These are phyloP conservation scores for Diploptera punctata DNA, from an alignment of 2,888 invertebrate species.

Conservation along the genomic window DNA sequence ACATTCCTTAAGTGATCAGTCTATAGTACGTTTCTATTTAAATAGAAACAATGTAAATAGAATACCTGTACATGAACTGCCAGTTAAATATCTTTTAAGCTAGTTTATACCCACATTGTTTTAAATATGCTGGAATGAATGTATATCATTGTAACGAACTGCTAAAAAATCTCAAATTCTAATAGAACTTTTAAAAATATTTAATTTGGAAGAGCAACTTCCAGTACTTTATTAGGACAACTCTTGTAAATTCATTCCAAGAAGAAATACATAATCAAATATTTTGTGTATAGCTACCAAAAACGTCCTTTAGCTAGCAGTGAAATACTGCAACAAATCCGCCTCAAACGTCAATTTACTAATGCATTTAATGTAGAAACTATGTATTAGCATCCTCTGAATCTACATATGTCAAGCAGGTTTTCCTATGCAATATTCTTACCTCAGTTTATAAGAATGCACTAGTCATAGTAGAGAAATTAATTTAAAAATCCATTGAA, in stretches of 20 bases:
- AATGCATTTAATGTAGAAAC: constrained; percentile 1
- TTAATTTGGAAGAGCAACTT: neutral
- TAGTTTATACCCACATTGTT: no score
- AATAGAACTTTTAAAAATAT: neutral
- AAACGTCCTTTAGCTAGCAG: constrained; percentile 18
- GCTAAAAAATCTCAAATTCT: neutral
- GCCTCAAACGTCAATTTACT: constrained; percentile 16
- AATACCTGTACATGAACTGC: neutral
- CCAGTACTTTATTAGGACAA: neutral
- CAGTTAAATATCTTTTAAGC: neutral
- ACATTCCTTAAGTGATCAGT: neutral
- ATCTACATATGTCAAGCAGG: no score
- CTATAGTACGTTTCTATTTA: no score
- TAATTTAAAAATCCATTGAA: no score
- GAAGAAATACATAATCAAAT: constrained; percentile 16
- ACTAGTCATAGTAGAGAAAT: no score
- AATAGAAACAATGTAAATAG: neutral
- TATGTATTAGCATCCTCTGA: neutral
- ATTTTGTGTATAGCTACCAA: constrained; percentile 9
- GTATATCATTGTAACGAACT: neutral
- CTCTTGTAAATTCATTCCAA: neutral
- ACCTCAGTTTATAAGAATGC: no score
- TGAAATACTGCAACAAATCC: neutral
- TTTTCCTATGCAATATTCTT: no score
- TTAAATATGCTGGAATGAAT: neutral